These are phyloP conservation scores for Agrochola lychnidis DNA, from an alignment of 2,888 invertebrate species.

Conservation along the genomic window DNA sequence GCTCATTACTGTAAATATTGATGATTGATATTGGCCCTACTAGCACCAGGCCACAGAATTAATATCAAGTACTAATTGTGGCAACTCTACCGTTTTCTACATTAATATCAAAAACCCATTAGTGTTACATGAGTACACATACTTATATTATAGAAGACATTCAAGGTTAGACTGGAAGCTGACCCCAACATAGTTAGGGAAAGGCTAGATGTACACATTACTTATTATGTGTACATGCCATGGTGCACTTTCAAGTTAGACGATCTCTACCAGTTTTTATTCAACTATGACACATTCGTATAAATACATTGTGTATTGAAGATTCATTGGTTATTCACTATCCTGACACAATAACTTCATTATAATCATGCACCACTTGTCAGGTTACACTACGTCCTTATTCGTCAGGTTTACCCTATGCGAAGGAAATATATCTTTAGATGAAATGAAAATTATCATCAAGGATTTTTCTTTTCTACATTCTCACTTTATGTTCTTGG, in stretches of 20 bases:
- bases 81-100: not conserved
- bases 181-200: not conserved
- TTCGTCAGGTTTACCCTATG: not conserved
- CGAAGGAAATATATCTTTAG: not conserved
- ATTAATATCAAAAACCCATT: not conserved
- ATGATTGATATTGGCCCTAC: too few relatives aligned
- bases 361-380: not conserved
- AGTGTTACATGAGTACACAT: not conserved
- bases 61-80: not conserved
- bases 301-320: not conserved
- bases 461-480: not conserved
- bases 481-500: not conserved
- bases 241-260: not conserved
- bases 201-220: not conserved
- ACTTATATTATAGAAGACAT: not conserved
- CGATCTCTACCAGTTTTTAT: not conserved
- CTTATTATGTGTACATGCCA: not conserved
- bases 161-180: not conserved
- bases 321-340: not conserved
- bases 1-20: too few relatives aligned
- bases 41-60: too few relatives aligned
- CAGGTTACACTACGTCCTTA: too few relatives aligned
- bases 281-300: not conserved
- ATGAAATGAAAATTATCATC: not conserved
- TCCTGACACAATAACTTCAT: not conserved